These are phyloP conservation scores for Caenorhabditis uteleia DNA, from an alignment of 2,888 invertebrate genomes.

Conservation along the genomic window DNA sequence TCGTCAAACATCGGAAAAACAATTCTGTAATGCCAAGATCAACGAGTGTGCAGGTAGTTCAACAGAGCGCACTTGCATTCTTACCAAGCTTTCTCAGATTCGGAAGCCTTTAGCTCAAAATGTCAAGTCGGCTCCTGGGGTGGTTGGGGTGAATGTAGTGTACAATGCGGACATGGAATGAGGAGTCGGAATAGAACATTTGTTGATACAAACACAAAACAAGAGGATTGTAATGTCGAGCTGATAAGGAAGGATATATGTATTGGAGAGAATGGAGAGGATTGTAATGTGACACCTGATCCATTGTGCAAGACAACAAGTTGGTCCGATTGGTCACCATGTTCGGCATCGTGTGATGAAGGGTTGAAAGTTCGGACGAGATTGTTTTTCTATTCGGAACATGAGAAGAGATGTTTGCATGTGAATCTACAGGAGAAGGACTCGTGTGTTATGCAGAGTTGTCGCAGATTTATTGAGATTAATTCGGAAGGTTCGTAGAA, in stretches of 20 bases:
- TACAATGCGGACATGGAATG: constrained; percentile 85
- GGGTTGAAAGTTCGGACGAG: constrained; percentile 75
- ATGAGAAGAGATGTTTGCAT: constrained; percentile 57
- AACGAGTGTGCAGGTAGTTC: constrained; percentile 64
- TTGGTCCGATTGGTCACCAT: constrained; percentile 72
- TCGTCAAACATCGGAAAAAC: constrained; percentile 80
- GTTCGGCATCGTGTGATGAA: constrained; percentile 72
- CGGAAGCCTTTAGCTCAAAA: constrained; percentile 69
- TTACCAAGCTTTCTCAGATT: constrained; percentile 47
- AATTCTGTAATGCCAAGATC: constrained; percentile 71
- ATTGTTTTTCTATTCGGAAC: constrained; percentile 68
- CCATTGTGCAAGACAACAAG: constrained; percentile 68
- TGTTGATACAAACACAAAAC: constrained; percentile 32
- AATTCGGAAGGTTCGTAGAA: constrained; percentile 66
- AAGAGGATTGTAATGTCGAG: constrained; percentile 76
- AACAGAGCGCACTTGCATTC: neutral
- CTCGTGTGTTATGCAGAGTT: constrained; percentile 64
- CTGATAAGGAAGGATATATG: constrained; percentile 85
- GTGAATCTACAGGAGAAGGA: constrained; percentile 67
- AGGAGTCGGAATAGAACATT: constrained; percentile 77
- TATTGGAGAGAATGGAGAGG: constrained; percentile 67
- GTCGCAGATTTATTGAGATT: constrained; percentile 59
- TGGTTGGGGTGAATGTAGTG: constrained; percentile 82
- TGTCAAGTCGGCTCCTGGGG: constrained; percentile 82
- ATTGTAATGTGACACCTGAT: constrained; percentile 66